Evolutionary conservation across 2,888 invertebrate genomes (phyloP), one percentile per base, ranked within the genome.

Genomic region (Eledona agricola): DNA sequence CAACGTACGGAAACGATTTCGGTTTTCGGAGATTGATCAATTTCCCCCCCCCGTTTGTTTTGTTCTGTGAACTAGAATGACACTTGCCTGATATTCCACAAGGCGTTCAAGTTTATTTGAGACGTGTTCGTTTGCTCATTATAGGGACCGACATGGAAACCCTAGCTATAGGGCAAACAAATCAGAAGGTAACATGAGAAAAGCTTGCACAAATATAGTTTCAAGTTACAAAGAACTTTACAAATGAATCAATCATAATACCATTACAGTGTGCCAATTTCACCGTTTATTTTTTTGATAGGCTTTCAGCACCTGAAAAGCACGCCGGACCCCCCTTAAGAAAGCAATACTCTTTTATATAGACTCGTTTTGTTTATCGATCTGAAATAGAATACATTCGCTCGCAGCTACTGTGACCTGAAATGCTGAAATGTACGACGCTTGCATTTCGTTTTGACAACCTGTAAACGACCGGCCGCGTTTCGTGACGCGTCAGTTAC

Each of bases 81-180:
- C 54, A 76, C 76, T 76, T 76, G 76, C 76, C 76, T 76, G 75
- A 66, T 69, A 57, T 65, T 65, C 74, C 74, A 73, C 72, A 74
- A 71, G 74, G 69, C 70, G 61, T 51, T 73, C 72, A 65, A 64
- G 69, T 60, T 71, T 69, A 67, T 71, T 70, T 49, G 49, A 49
- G 40, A 50, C 49, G 67, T 69, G 69, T 67, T 65, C 63, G 62
- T 62, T n/a, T 64, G 63, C 68, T 66, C 46, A 40, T 67, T 66
- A 66, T 66, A 68, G 62, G 65, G 66, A 66, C 70, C 72, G 71
- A 71, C 71, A 65, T 71, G 71, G 70, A 69, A 67, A 75, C 75
- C 75, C 75, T 75, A 75, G 76, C 76, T 76, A 76, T 67, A 75
- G 75, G 75, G 75, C 75, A 75, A 71, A 76, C 63, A 75, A 70